Base-by-base conservation (phyloP, 2,797 vertebrate genomes). In the Enoplosus armatus region DNA sequence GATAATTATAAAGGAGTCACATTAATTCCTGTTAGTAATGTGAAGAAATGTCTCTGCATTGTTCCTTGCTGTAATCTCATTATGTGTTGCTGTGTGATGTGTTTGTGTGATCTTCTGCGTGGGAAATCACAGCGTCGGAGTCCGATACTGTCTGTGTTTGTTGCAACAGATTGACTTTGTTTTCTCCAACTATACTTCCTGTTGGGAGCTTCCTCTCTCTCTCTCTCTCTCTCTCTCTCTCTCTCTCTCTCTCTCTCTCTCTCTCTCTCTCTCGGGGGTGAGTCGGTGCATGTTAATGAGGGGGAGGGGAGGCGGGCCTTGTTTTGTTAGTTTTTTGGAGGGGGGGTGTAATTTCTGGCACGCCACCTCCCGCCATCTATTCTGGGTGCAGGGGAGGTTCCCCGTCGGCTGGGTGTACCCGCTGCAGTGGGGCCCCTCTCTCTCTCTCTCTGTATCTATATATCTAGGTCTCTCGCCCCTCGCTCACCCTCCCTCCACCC, bases 351-450 rank as follows among this genome's bases (percentile, higher is more conserved):
- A 71, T 70, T 70, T 87, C 55, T 81, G 59, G 77, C 86, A 85
- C 77, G 68, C 90, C 88, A 89, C 85, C 82, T 80, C 82, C 79
- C 53, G 62, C 92, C 82, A 76, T 88, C 75, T 84, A 91, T 93
- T 92, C 91, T 90, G 87, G 92, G 88, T 76, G 66, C 59, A 91
- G 88, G 93, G 91, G 93, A 90, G 93, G 92, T 86, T 93, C 85
- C 90, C 86, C 58, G 45, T 53, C 51, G 50, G 74, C 69, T 51
- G 83, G 76, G 86, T 88, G 80, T 62, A 87, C 89, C 81, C 85
- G 72, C 86, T 90, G 82, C 81, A 82, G 77, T 80, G 39, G 79
- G 75, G 69, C 74, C 84, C 75, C 67, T 33, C 53, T 58, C 72
- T 70, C 24, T 72, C 81, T 60, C 31, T 60, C 31, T 56, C 24